phyloP scores from a whole-genome alignment of 2,888 invertebrate species.

The Ptychoptera albimana region DNA sequence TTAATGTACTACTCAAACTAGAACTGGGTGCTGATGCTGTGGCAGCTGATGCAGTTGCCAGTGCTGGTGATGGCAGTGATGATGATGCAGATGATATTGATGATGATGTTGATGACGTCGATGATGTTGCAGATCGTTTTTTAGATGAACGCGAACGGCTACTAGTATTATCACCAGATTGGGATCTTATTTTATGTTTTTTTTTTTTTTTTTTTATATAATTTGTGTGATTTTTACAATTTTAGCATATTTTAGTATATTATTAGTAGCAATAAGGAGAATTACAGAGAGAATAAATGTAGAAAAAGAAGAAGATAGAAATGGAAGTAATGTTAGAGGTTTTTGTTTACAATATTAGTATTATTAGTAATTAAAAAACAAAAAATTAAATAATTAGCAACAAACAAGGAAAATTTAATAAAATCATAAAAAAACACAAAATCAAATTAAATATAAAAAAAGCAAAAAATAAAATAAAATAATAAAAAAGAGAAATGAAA shows the following conservation, averaged over 20 bases:
- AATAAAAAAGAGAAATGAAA: constrained; percentile 8
- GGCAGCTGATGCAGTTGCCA: neutral
- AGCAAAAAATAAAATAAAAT: constrained; percentile 2
- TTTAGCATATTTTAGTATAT: no score
- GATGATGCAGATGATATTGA: constrained; percentile 12
- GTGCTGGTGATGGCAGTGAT: constrained; percentile 13
- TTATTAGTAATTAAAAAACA: no score
- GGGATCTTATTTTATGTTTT: constrained; percentile 11
- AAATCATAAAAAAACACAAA: constrained; percentile 1
- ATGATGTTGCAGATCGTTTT: constrained; percentile 9
- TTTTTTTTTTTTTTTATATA: constrained; percentile 7
- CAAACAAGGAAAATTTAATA: constrained; percentile 1
- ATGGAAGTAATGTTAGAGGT: no score
- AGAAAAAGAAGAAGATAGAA: no score
- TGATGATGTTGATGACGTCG: constrained; percentile 14
- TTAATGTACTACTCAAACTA: no score
- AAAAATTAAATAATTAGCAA: no score
- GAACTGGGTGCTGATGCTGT: neutral
- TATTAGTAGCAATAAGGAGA: no score
- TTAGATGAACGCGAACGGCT: constrained; percentile 20
- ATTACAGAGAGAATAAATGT: no score
- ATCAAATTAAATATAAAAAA: neutral
- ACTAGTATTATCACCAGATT: constrained; percentile 15
- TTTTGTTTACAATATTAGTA: no score
- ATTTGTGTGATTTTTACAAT: no score